Conservation (phyloP, 2,888 invertebrate genomes). For the Xestoiulus laeticollis region DNA sequence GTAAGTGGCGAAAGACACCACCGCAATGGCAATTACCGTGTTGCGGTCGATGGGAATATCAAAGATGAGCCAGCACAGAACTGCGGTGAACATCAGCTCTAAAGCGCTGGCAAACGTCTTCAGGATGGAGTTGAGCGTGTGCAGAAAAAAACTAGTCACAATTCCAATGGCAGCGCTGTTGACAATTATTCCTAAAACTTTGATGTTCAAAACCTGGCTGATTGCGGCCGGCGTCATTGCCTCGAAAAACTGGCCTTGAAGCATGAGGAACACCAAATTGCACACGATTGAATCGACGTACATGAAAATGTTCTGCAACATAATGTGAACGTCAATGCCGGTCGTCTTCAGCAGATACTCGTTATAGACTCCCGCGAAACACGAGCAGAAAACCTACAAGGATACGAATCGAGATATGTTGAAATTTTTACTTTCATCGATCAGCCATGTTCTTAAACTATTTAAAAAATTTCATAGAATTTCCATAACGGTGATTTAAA, state of each 20-base stretch:
- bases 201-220: slow-evolving; percentile 70
- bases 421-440: no score
- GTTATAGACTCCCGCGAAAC: slow-evolving; percentile 94
- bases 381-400: slow-evolving; percentile 88
- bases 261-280: slow-evolving; percentile 77
- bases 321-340: slow-evolving; percentile 85
- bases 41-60: slow-evolving; percentile 83
- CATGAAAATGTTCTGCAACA: slow-evolving; percentile 94
- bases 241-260: slow-evolving; percentile 73
- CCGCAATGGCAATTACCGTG: slow-evolving; percentile 80
- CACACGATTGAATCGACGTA: slow-evolving; percentile 94
- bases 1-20: slow-evolving; percentile 83
- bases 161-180: slow-evolving; percentile 93
- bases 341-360: slow-evolving; percentile 90
- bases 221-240: slow-evolving; percentile 72
- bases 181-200: slow-evolving; percentile 81
- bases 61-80: slow-evolving; percentile 83
- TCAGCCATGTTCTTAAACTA: no score
- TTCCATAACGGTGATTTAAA: no score
- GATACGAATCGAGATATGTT: no score
- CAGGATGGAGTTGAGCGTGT: slow-evolving; percentile 90
- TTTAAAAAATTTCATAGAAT: no score
- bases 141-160: slow-evolving; percentile 91
- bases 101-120: slow-evolving; percentile 96
- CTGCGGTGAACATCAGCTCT: slow-evolving; percentile 88